Evolutionary conservation across 2,888 invertebrate species (phyloP).

Genomic region (Arrhopalites spinosus): DNA sequence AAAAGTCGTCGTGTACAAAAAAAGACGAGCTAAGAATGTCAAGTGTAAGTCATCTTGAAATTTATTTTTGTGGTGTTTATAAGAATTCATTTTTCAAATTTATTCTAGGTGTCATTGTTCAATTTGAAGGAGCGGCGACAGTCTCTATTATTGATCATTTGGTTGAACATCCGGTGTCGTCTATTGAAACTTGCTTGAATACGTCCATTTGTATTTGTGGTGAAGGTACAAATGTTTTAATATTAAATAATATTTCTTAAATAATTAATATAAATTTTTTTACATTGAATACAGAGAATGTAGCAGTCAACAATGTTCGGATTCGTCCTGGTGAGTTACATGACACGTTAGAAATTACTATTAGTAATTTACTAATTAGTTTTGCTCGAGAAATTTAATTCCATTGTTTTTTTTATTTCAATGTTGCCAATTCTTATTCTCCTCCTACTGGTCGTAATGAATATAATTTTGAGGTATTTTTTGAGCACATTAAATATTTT

Average conservation of each 20-base stretch:
- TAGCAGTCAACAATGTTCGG: slow-evolving; percentile 1
- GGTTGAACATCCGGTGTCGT: slow-evolving; percentile 24
- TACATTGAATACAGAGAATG: slow-evolving; percentile 1
- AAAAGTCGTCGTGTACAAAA: slow-evolving; percentile 33
- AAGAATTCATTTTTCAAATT: no score
- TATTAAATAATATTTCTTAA: background rate
- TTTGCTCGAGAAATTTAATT: no score
- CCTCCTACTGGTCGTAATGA: slow-evolving; percentile 34
- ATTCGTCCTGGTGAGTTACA: no score
- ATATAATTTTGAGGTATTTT: slow-evolving; percentile 21
- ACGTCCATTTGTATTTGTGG: slow-evolving; percentile 27
- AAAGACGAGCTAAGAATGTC: slow-evolving; percentile 20
- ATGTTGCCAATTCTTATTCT: no score
- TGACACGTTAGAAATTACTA: no score
- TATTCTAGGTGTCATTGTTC: slow-evolving; percentile 25
- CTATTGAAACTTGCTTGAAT: slow-evolving; percentile 31
- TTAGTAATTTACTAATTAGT: no score
- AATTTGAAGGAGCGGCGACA: slow-evolving; percentile 28
- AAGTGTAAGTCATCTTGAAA: slow-evolving; percentile 23
- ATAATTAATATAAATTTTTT: background rate
- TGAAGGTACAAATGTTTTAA: slow-evolving; percentile 21
- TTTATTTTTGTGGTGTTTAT: no score
- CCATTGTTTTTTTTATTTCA: no score
- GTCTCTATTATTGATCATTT: slow-evolving; percentile 35
- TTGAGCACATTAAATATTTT: no score